Percentiles rank a stretch among this genome's conserved stretches.
phyloP scores from a whole-genome alignment of 2,797 vertebrate genomes.

The Hyperoplus lanceolatus region DNA sequence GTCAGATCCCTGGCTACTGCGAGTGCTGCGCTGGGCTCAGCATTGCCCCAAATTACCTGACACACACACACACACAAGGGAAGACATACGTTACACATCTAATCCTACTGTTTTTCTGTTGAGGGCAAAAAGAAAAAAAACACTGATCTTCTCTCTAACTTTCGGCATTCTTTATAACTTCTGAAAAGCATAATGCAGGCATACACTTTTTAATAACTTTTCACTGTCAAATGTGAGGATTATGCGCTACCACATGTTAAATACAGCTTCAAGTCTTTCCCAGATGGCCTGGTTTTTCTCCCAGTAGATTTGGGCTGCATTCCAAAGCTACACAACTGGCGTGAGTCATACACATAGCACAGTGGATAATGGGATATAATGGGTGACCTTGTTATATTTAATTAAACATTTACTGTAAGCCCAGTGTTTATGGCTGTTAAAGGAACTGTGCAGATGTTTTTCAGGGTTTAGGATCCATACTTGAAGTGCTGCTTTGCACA shows the following conservation, averaged over 20 bases:
- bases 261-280: constrained; percentile 13
- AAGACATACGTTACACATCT: neutral
- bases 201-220: constrained; percentile 52
- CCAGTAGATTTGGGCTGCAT: neutral
- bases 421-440: neutral
- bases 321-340: constrained; percentile 5
- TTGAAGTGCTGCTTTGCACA: neutral
- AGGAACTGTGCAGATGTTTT: neutral
- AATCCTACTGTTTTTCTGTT: constrained; percentile 4
- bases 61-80: constrained; percentile 2
- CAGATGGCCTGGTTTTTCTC: constrained; percentile 19
- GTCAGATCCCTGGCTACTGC: constrained; percentile 38
- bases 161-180: constrained; percentile 32
- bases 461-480: neutral
- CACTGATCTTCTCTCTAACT: constrained; percentile 21
- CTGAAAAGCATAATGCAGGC: constrained; percentile 50
- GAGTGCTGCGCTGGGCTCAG: constrained; percentile 46
- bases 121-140: constrained; percentile 15
- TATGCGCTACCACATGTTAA: constrained; percentile 29
- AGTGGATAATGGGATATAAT: neutral
- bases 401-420: neutral
- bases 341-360: neutral
- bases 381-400: neutral
- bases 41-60: constrained; percentile 57
- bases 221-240: constrained; percentile 28